These are phyloP conservation scores for Melanotaenia trifasciata DNA, from an alignment of 2,797 vertebrate species.

Conservation along the genomic window DNA sequence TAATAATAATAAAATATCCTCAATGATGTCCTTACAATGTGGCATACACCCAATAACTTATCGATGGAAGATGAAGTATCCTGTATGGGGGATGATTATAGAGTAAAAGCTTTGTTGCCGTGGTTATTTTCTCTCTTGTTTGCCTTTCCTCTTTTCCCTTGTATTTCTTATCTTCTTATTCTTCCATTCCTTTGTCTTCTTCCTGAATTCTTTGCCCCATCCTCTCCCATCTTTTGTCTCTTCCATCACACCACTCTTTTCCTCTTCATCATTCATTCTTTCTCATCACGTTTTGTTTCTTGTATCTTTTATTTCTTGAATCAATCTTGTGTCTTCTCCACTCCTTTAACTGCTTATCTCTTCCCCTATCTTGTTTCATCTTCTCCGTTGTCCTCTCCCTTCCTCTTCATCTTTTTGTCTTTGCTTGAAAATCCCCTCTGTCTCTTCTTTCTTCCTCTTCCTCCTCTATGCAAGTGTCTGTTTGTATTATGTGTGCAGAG, in stretches of 20 bases:
- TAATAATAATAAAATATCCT: too few relatives aligned
- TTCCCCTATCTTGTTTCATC: not conserved
- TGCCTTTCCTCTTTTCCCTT: not conserved
- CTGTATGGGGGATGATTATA: constrained; percentile 42
- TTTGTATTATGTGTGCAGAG: too few relatives aligned
- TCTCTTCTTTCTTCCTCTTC: not conserved
- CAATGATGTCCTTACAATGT: not conserved
- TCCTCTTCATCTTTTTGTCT: not conserved
- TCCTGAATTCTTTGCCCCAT: not conserved
- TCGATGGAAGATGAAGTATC: constrained; percentile 26
- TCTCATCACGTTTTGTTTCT: not conserved
- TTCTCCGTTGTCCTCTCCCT: too few relatives aligned
- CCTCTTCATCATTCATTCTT: not conserved
- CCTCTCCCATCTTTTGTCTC: too few relatives aligned
- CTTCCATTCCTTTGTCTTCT: not conserved
- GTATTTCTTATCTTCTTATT: not conserved
- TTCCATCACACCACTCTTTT: too few relatives aligned
- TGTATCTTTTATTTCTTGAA: too few relatives aligned
- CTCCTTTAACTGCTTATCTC: not conserved
- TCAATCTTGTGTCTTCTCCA: too few relatives aligned
- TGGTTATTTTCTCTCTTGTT: constrained; percentile 42
- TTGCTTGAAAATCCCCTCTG: not conserved
- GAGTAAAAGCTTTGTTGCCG: constrained; percentile 40
- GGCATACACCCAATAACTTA: not conserved
- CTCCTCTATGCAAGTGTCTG: not conserved